Evolutionary conservation across 2,797 vertebrate species (phyloP).

Genomic region (Peromyscus attwateri): DNA sequence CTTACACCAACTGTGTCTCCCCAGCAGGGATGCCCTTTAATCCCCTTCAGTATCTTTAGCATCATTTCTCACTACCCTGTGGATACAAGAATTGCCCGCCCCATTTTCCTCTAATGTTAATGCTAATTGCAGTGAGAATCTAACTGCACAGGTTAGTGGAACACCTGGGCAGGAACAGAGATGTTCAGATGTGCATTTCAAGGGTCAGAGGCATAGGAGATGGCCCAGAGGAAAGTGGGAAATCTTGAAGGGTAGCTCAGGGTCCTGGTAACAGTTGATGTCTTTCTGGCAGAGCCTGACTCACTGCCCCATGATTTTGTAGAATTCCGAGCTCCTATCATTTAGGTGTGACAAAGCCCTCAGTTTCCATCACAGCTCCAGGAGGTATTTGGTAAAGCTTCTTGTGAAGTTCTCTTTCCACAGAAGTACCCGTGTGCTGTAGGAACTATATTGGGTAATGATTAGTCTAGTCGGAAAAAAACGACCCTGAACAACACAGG

Average conservation of each 20-base stretch:
- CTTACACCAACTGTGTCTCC: background rate
- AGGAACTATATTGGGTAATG: background rate
- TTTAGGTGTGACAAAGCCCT: background rate
- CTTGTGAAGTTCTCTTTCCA: background rate
- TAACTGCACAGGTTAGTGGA: background rate
- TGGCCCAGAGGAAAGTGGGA: background rate
- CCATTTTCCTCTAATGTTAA: background rate
- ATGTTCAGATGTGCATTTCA: accelerated
- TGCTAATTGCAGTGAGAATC: background rate
- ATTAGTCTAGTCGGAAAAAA: background rate
- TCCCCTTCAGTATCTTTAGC: background rate
- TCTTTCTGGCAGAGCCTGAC: background rate
- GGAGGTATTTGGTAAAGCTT: background rate
- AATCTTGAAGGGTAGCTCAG: accelerated
- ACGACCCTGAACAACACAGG: background rate
- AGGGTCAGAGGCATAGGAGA: background rate
- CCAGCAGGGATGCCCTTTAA: accelerated
- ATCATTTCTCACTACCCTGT: too few relatives aligned
- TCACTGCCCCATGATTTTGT: background rate
- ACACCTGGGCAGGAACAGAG: accelerated
- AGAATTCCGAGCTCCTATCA: background rate
- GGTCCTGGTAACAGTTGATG: too few relatives aligned
- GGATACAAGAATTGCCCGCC: background rate
- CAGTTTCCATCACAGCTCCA: background rate
- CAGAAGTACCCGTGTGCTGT: accelerated